phyloP scores from a whole-genome alignment of 2,888 invertebrate genomes.

The Melanargia galathea region DNA sequence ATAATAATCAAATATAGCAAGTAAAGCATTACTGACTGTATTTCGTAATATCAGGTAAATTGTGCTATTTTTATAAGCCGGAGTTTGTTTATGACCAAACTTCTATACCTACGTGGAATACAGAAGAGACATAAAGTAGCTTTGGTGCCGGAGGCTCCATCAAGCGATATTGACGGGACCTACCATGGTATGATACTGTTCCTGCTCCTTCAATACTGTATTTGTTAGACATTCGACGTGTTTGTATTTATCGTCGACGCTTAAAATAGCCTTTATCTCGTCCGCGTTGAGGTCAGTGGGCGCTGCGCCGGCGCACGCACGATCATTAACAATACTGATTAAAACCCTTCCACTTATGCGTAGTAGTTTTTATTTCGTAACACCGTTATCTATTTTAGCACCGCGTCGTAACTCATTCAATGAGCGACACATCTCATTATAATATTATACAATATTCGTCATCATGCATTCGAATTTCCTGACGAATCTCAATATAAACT shows the following conservation, averaged over 20 bases:
- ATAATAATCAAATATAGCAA: conserved; percentile 16
- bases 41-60: not conserved
- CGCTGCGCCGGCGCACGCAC: conserved; percentile 66
- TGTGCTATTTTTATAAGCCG: not conserved
- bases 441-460: conserved; percentile 13
- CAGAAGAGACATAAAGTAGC: not conserved
- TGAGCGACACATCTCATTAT: conserved; percentile 20
- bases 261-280: conserved; percentile 80
- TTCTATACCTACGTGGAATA: not conserved
- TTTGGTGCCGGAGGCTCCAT: not conserved
- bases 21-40: not conserved
- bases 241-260: conserved; percentile 72
- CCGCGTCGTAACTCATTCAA: conserved; percentile 30
- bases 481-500: not conserved
- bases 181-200: conserved; percentile 52
- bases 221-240: conserved; percentile 70
- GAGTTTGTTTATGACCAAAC: not conserved
- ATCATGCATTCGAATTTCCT: conserved; percentile 3
- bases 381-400: conserved; percentile 47
- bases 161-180: conserved; percentile 53
- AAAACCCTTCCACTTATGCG: conserved; percentile 53
- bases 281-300: conserved; percentile 77
- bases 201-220: conserved; percentile 71
- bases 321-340: conserved; percentile 69
- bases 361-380: conserved; percentile 54